Evolutionary conservation across 2,888 invertebrate species (phyloP), one percentile per base, ranked within the genome.

Genomic region (Chromoteleia sp.): DNA sequence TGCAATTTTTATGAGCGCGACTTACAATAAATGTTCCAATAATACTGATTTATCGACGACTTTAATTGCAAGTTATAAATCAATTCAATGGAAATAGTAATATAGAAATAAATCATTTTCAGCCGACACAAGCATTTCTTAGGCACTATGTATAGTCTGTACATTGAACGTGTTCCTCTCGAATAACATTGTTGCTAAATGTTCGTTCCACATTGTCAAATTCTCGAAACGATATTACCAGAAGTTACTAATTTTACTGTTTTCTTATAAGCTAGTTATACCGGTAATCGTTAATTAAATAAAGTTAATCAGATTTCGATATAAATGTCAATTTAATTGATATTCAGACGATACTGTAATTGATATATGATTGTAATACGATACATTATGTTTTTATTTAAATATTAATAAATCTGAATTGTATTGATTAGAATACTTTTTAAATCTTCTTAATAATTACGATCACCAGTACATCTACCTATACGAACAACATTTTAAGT

Each of bases 61-160:
- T 7, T 70, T 39, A 10, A 74, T 56, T 58, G 58, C 43, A 54
- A 54, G 29, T 43, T 0, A 56, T 56, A 21, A 15, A 58, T 48
- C 54, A 54, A 71, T 52, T 39, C 14, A 43, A 61, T 36, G 29
- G 5, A 36, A 56, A 36, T n/a, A 2, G n/a, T 56, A 56, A 56
- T 30, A 14, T 10, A 10, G 10, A 56, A 56, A 54, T 17, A 67
- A 78, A 25, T 41, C 14, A 52, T 76, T 78, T 48, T 67, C 67
- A 56, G 78, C 56, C 78, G 71, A 71, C 78, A 63, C 71, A 77
- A 68, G 56, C 56, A 36, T 56, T 56, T 56, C 56, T 56, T 75
- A 81, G 80, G 80, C 80, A 81, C 80, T 81, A 75, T 74, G 52
- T 74, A 61, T 80, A 74, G 58, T 71, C 63, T 78, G 71, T 70